Base-by-base conservation (phyloP, 2,113 vertebrate species). In the Osmerus mordax region DNA sequence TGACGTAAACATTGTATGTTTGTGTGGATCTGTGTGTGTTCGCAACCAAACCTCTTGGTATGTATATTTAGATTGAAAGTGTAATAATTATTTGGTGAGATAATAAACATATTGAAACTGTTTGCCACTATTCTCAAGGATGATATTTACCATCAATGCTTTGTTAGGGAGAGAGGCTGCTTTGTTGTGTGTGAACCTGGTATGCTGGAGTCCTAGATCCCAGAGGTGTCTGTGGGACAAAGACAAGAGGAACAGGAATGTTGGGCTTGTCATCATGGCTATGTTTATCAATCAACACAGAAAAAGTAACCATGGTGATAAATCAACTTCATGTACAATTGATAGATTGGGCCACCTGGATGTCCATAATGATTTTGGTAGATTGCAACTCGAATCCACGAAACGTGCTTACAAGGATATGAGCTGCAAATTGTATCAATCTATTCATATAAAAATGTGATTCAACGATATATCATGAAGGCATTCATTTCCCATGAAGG, bases 241-340 rank as follows among this genome's bases (percentile, higher is more conserved):
- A 19, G 7, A 41, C 14, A 47, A 67, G 51, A 16, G n/a, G 21
- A 54, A 52, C 47, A 67, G n/a, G 47, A 47, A 13, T 16, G n/a
- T 23, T 52, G 16, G 41, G 21, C 18, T 41, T 66, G 65, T 67
- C 65, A 67, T 25, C 65, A 67, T 23, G 21, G 6, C 61, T 63
- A 28, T 61, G 61, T 67, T 53, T 9, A 14, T 63, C 28, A 23
- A 8, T 67, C 65, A 53, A 67, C 65, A 67, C 65, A 51, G 9
- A 66, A 25, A 25, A 14, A 15, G 14, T 53, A 53, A 53, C 36
- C 36, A 53, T 13, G 29, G 61, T 29, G 19, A 25, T 67, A 25
- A 25, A 67, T 16, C 2, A 66, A 66, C 64, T 66, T 51, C 4
- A 9, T 3, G n/a, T 23, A 19, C 11, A 52, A 53, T 47, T 47